Conservation (phyloP, 2,888 invertebrate species). For the Machimus rusticus region DNA sequence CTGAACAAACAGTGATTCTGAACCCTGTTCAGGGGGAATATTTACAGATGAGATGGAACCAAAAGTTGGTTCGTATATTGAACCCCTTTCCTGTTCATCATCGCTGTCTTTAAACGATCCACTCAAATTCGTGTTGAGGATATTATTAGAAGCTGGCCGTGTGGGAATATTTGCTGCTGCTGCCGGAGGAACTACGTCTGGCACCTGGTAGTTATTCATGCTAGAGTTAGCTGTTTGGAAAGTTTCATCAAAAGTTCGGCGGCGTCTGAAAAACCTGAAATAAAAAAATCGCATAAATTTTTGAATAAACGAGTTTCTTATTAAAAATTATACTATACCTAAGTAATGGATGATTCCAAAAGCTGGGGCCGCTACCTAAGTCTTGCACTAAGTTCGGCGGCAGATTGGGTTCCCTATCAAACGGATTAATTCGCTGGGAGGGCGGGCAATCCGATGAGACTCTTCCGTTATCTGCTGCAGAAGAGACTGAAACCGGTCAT, state of each 20-base stretch:
- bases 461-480: neutral
- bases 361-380: constrained; percentile 11
- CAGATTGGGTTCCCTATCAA: constrained; percentile 59
- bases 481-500: neutral
- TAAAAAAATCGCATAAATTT: neutral
- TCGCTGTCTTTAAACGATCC: constrained; percentile 58
- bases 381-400: constrained; percentile 54
- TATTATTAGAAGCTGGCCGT: constrained; percentile 57
- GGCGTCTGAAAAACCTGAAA: constrained; percentile 51
- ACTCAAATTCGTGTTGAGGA: constrained; percentile 62
- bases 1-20: constrained; percentile 57
- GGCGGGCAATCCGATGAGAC: neutral
- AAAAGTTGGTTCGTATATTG: constrained; percentile 58
- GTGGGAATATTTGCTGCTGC: constrained; percentile 33
- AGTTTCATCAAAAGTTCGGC: constrained; percentile 50
- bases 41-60: constrained; percentile 32
- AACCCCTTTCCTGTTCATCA: constrained; percentile 52
- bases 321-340: constrained; percentile 50
- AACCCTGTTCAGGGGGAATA: constrained; percentile 40
- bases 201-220: neutral
- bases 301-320: neutral
- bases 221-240: neutral
- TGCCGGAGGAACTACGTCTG: neutral
- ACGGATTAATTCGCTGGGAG: constrained; percentile 59
- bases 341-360: constrained; percentile 51